These are phyloP conservation scores for Neosilurus mollespiculum DNA, from an alignment of 2,797 vertebrate species.

Conservation along the genomic window DNA sequence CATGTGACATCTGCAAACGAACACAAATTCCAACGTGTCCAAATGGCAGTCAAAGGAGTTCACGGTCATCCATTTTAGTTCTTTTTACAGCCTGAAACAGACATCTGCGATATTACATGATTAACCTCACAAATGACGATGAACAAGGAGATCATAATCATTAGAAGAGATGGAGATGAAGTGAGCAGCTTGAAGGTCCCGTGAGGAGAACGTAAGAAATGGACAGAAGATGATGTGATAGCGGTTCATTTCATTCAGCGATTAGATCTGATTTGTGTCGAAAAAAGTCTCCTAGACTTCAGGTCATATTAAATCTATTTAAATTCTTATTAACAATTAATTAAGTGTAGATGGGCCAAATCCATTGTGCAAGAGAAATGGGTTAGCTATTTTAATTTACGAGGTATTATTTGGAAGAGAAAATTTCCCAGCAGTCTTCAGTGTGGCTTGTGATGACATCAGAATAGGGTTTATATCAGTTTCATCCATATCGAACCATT, in stretches of 20 bases:
- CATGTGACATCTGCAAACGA: background rate
- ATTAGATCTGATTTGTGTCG: background rate
- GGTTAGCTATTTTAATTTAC: background rate
- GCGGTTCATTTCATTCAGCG: slow-evolving; percentile 21
- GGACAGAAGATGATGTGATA: background rate
- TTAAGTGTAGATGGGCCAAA: background rate
- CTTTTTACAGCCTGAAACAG: background rate
- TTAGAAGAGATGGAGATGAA: slow-evolving; percentile 27
- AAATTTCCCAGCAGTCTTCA: background rate
- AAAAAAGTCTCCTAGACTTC: background rate
- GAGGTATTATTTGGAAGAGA: no score
- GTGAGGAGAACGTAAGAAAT: background rate
- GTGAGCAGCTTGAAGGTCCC: background rate
- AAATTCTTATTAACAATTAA: background rate
- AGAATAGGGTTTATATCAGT: background rate
- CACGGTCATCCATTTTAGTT: slow-evolving; percentile 8
- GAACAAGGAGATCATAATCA: slow-evolving; percentile 13
- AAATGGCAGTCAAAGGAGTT: slow-evolving; percentile 19
- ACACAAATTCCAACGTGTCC: slow-evolving; percentile 13
- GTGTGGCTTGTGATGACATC: background rate
- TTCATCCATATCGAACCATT: background rate
- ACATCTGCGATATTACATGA: slow-evolving; percentile 11
- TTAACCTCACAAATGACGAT: slow-evolving; percentile 28
- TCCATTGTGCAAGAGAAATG: background rate
- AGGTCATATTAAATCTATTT: background rate